Evolutionary conservation across 2,888 invertebrate genomes (phyloP).

Genomic region (Synanthedon andrenaeformis): DNA sequence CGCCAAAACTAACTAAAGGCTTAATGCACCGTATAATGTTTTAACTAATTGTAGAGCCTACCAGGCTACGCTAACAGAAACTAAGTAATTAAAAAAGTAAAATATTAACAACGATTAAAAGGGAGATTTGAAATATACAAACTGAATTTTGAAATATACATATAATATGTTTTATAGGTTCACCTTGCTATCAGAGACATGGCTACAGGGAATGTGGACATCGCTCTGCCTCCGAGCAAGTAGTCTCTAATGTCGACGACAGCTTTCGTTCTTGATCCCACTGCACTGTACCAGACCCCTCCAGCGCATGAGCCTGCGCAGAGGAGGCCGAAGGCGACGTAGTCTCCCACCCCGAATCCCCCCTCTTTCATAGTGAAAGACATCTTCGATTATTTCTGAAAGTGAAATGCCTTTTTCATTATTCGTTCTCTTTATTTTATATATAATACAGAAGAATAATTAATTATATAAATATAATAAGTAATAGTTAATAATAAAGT

Average conservation of each 20-base stretch:
- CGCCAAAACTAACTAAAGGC: no score
- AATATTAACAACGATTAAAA: no score
- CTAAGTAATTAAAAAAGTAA: no score
- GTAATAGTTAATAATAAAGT: no score
- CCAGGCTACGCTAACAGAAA: no score
- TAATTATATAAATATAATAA: no score
- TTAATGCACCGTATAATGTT: no score
- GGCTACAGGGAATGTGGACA: conserved; percentile 85
- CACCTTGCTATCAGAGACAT: conserved; percentile 89
- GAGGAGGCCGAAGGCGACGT: conserved; percentile 78
- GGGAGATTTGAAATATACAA: no score
- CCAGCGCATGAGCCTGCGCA: conserved; percentile 79
- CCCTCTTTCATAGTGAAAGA: conserved; percentile 51
- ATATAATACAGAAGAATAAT: background rate
- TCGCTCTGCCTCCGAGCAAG: conserved; percentile 79
- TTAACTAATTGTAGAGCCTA: no score
- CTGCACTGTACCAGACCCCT: conserved; percentile 76
- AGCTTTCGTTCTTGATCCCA: conserved; percentile 63
- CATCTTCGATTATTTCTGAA: conserved; percentile 25
- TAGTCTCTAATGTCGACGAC: conserved; percentile 76
- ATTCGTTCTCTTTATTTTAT: background rate
- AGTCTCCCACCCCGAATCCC: conserved; percentile 56
- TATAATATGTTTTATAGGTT: conserved; percentile 3
- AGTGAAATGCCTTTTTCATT: conserved; percentile 3
- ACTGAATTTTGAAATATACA: no score